These are phyloP conservation scores for Hydractinia symbiolongicarpus DNA, from an alignment of 30 jellyfish, hydroid and myxozoan species.

Conservation along the genomic window DNA sequence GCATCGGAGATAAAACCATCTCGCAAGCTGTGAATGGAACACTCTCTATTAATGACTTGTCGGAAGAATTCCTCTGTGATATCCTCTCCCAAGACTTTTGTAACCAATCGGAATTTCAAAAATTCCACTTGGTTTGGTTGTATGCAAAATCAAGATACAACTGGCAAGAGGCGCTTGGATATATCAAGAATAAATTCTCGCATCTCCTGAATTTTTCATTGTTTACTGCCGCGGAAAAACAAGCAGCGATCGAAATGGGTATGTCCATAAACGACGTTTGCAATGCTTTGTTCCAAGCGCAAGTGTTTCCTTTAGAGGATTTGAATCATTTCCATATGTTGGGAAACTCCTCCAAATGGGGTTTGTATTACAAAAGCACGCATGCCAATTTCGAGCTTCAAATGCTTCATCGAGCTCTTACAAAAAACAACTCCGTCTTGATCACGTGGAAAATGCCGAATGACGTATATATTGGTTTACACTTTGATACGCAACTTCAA, in stretches of 20 bases:
- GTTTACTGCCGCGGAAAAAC: constrained; percentile 26
- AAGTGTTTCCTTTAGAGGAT: constrained; percentile 12
- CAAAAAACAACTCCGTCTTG: neutral
- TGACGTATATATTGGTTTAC: constrained; percentile 16
- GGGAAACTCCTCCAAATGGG: constrained; percentile 15
- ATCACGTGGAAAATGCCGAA: constrained; percentile 20
- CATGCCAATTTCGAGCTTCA: constrained; percentile 1
- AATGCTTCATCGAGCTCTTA: neutral
- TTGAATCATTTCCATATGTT: neutral
- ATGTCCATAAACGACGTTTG: neutral
- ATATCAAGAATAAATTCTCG: neutral
- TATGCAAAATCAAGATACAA: constrained; percentile 10
- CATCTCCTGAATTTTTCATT: constrained; percentile 10
- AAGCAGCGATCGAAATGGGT: constrained; percentile 21
- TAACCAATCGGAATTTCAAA: constrained; percentile 15
- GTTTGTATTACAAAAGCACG: neutral
- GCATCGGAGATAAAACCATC: neutral
- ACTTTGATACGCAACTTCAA: neutral
- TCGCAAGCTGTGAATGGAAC: neutral
- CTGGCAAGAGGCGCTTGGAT: constrained; percentile 21
- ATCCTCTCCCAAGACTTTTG: neutral
- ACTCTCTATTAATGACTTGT: constrained; percentile 5
- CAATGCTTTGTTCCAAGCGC: constrained; percentile 6
- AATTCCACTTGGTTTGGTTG: constrained; percentile 22
- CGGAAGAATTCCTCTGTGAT: constrained; percentile 1